Evolutionary conservation across 2,888 invertebrate genomes (phyloP).

Genomic region (Ophion ellenae): DNA sequence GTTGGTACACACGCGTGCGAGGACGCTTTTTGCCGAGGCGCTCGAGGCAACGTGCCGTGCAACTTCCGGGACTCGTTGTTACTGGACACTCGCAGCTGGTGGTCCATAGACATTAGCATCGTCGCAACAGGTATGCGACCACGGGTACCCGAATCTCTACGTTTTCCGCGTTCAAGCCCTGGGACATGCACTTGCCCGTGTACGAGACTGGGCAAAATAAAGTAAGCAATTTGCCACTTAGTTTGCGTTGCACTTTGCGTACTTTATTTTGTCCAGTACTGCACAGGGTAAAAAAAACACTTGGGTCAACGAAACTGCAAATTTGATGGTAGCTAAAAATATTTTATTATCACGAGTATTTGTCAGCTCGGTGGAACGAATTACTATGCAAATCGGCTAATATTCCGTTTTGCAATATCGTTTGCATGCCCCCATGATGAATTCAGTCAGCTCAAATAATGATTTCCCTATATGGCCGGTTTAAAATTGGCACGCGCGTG

Average conservation of each 20-base stretch:
- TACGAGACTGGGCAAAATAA: not conserved
- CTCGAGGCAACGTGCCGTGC: constrained; percentile 49
- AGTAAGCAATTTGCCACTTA: no score
- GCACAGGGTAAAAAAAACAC: not conserved
- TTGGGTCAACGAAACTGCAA: no score
- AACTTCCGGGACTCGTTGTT: constrained; percentile 61
- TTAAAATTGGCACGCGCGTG: no score
- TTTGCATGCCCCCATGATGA: no score
- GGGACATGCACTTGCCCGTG: not conserved
- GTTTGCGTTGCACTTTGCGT: no score
- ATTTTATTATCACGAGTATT: not conserved
- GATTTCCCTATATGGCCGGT: no score
- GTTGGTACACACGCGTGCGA: constrained; percentile 62
- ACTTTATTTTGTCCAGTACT: no score
- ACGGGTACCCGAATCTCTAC: not conserved
- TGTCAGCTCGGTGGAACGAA: not conserved
- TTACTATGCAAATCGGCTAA: no score
- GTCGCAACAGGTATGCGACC: constrained; percentile 12
- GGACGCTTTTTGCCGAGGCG: constrained; percentile 52
- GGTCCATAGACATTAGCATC: constrained; percentile 49
- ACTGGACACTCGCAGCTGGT: constrained; percentile 61
- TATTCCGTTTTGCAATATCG: no score
- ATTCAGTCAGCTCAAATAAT: no score
- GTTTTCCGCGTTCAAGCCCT: not conserved
- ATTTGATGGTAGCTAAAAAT: no score